Evolutionary conservation across 64 coral and sea anemone species (phyloP), one percentile per base, ranked within the genome.

Genomic region (Catalaphyllia jardinei): DNA sequence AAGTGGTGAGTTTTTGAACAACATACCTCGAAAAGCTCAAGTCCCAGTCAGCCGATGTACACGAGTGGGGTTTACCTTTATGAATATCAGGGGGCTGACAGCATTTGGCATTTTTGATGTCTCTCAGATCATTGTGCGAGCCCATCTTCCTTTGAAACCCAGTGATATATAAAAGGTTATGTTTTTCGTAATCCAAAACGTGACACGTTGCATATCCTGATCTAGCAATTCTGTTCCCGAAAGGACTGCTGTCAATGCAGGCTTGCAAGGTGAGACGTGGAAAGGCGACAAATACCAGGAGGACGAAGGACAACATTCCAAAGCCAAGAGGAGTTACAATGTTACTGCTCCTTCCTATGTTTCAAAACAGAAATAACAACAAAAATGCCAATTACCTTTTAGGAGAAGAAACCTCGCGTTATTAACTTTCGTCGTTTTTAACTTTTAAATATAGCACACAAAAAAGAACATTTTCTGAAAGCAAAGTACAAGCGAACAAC

Each of bases 11-110:
- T 25, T 25, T 4, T 19, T 39, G 31, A 8, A 24, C 3, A 57
- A 79, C 50, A 24, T 13, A 83, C 80, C 31, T 83, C 38, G 10
- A 24, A 67, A 65, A 64, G n/a, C 80, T 83, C 80, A 83, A 39
- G 5, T 83, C 80, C 80, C 80, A 83, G 80, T 83, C 80, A 22
- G 80, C 80, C 0, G 80, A 83, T 14, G 59, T 64, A 67, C 59
- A 65, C 5, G 33, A 69, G 33, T 39, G 19, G 8, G 80, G 80
- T 29, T 83, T 65, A 1, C 20, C 20, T n/a, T 2, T 20, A 5
- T 83, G 62, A 0, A 67, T 29, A 46, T 2, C 8, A 46, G 61
- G 80, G n/a, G 80, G 80, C 60, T 67, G 31, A 35, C 80, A 83
- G 61, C 80, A 83, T 11, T 67, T 69, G 10, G 19, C 60, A 8